These are phyloP conservation scores for Nothoprocta perdicaria DNA, from an alignment of 2,113 vertebrate species.

Conservation along the genomic window DNA sequence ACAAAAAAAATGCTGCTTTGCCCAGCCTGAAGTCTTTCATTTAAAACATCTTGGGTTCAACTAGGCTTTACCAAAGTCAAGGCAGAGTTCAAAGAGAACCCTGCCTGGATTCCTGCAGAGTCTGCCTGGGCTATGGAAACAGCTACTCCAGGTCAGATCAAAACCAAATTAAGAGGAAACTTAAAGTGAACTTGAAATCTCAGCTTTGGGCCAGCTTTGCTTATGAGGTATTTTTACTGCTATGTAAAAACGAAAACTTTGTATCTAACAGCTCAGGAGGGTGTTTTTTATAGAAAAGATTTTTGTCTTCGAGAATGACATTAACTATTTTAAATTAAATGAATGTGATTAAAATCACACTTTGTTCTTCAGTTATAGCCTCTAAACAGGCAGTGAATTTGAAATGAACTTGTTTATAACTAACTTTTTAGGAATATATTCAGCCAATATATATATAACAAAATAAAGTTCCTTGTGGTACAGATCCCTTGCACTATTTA, in stretches of 20 bases:
- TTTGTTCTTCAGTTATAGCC: background rate
- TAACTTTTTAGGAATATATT: background rate
- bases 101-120: slow-evolving; percentile 56
- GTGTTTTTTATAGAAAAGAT: background rate
- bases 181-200: slow-evolving; percentile 10
- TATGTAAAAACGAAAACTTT: background rate
- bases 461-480: background rate
- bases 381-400: background rate
- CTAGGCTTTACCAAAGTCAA: slow-evolving; percentile 43
- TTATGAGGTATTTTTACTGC: slow-evolving; percentile 11
- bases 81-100: slow-evolving; percentile 62
- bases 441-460: background rate
- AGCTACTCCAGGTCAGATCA: slow-evolving; percentile 34
- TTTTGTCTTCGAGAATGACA: background rate
- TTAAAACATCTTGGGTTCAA: slow-evolving; percentile 67
- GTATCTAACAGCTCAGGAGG: background rate
- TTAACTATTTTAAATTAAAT: background rate
- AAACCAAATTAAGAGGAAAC: slow-evolving; percentile 50
- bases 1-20: slow-evolving; percentile 62
- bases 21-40: slow-evolving; percentile 57
- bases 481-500: background rate
- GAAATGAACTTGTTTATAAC: background rate
- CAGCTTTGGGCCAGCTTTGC: background rate
- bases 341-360: background rate
- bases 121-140: slow-evolving; percentile 52